Base-by-base conservation (phyloP, 2,113 vertebrate species). In the Tonatia bakeri region DNA sequence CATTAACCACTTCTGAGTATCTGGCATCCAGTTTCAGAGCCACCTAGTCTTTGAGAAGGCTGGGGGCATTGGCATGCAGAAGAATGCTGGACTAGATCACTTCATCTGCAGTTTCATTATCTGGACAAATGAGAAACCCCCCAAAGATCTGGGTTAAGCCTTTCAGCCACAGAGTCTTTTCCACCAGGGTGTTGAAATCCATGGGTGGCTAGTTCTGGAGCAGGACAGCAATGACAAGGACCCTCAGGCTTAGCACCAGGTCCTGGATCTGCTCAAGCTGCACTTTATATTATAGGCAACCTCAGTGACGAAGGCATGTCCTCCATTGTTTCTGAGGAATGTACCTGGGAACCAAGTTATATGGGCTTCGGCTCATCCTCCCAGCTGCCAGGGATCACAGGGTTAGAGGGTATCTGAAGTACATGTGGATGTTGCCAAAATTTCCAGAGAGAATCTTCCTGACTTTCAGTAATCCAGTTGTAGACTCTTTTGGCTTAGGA, bases 401-500 rank as follows among this genome's bases (percentile, higher is more conserved):
- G 1, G 99, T 99, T 54, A 99, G 98, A 0, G 99, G 99, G 20
- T 99, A 98, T 64, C 99, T 99, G 65, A 99, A 98, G 82, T 99
- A 99, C 11, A 99, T 98, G 1, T 99, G 99, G 97, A 99, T 99
- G 36, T 98, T 99, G 96, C 99, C 99, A 91, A 99, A 99, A 98
- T 99, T 99, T 91, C 99, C 99, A 97, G 98, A 99, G 88, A 99
- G 99, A 94, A 99, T 98, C 97, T 97, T 99, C 80, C 99, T 99
- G 97, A 99, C 99, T 98, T 99, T 99, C 94, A 99, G 98, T 93
- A 99, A 98, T 65, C 99, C 99, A 77, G 99, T 99, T 31, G 99
- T 99, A 38, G 99, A 99, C 96, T 99, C 99, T 97, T 99, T 99
- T 61, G 99, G 99, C 97, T 99, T 99, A 91, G 99, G 99, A 1